Evolutionary conservation across 2,113 vertebrate species (phyloP).

Genomic region (Cyprinus carpio): DNA sequence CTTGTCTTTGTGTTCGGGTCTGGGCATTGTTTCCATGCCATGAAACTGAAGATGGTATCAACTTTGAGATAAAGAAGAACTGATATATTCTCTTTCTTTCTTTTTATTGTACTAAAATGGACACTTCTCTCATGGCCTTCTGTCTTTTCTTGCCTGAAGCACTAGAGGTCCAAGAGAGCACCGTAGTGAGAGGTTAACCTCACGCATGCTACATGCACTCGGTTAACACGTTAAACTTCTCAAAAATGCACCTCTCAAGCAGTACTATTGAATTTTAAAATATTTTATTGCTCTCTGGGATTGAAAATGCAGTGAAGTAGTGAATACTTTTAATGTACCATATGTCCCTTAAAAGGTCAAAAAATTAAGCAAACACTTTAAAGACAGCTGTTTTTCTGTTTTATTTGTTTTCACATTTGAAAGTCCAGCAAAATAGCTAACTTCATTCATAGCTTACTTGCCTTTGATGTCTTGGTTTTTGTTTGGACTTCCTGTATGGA

Average conservation of each 20-base stretch:
- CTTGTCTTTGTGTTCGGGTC: constrained; percentile 57
- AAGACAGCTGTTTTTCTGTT: neutral
- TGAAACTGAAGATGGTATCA: neutral
- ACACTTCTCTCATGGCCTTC: constrained; percentile 59
- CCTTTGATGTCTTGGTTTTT: neutral
- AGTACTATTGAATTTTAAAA: neutral
- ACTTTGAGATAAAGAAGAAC: constrained; percentile 49
- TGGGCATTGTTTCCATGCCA: neutral
- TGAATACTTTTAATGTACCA: neutral
- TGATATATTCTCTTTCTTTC: constrained; percentile 65
- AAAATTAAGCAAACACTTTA: neutral
- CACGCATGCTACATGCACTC: constrained; percentile 46
- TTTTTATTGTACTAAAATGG: constrained; percentile 61
- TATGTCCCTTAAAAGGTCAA: neutral
- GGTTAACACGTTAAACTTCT: neutral
- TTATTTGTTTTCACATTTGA: constrained; percentile 59
- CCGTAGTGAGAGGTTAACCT: constrained; percentile 60
- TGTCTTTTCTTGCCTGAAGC: constrained; percentile 64
- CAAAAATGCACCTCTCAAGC: neutral
- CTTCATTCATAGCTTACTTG: constrained; percentile 41
- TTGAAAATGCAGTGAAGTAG: neutral
- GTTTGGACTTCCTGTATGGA: neutral
- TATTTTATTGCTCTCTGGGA: neutral
- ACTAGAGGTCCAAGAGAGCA: constrained; percentile 65
- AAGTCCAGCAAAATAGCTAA: constrained; percentile 62